Percentiles rank a stretch among this genome's conserved stretches.
phyloP scores from a whole-genome alignment of 53 echinoderm and acorn worm genomes.

The Hippasteria phrygiana region DNA sequence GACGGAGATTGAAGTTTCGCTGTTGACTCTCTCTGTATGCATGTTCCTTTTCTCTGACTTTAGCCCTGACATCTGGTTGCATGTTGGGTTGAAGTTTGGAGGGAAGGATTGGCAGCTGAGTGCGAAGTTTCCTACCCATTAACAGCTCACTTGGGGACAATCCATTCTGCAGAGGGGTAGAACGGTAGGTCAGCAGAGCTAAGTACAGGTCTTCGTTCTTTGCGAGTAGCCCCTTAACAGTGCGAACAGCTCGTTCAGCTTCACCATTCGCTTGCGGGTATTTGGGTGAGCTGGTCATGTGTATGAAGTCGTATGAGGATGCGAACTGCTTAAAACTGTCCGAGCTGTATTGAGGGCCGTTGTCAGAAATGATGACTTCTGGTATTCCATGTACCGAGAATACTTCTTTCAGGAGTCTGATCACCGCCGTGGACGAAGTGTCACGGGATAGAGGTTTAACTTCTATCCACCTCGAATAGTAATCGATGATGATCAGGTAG shows the following conservation, averaged over 20 bases:
- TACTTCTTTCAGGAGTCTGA: constrained; percentile 41
- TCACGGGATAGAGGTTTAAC: constrained; percentile 18
- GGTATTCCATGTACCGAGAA: constrained; percentile 63
- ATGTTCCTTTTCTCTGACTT: background rate
- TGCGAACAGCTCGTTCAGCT: constrained; percentile 70
- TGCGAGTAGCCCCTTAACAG: constrained; percentile 33
- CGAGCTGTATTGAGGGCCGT: constrained; percentile 57
- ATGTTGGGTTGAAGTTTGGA: background rate
- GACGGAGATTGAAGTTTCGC: constrained; percentile 30
- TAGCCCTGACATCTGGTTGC: background rate
- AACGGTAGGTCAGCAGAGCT: constrained; percentile 41
- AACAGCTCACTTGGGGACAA: constrained; percentile 54
- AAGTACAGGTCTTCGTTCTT: constrained; percentile 31
- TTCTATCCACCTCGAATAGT: constrained; percentile 73
- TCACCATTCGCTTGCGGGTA: constrained; percentile 76
- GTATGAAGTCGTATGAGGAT: constrained; percentile 14
- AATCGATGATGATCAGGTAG: constrained; percentile 71
- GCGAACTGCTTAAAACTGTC: constrained; percentile 44
- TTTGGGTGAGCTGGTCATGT: constrained; percentile 55
- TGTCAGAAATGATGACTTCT: constrained; percentile 55
- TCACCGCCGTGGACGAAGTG: constrained; percentile 21
- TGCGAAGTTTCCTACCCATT: constrained; percentile 47
- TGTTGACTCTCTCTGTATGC: constrained; percentile 13
- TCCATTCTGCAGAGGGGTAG: constrained; percentile 62
- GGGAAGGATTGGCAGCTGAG: constrained; percentile 37